Evolutionary conservation across 2,797 vertebrate genomes (phyloP), one percentile per base, ranked within the genome.

Genomic region (Lycodopsis pacificus): DNA sequence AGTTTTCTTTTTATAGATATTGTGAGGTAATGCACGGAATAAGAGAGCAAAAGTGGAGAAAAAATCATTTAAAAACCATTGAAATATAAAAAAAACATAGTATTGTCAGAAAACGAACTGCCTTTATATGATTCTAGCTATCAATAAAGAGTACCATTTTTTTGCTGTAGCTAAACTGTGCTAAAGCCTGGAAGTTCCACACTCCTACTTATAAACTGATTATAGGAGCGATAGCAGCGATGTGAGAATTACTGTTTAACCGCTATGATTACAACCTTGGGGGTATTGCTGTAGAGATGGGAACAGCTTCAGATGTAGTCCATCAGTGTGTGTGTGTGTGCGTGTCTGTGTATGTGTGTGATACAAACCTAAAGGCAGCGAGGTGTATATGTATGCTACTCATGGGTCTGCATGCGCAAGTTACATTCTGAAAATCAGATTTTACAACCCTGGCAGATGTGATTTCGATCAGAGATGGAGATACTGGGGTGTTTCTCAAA

Each of bases 161-260:
- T 30, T 75, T 72, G 65, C 17, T 66, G 70, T 49, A 62, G 56
- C 57, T 76, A 56, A 71, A 57, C 20, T 25, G 27, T 12, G 76
- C 53, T 49, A 4, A 8, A 81, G 76, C 84, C 80, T 77, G 40
- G 27, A 76, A 85, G 83, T 86, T 78, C 82, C 42, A 32, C 62
- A 59, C 62, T 65, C 20, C 56, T 91, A 90, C 91, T 93, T 91
- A 85, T 81, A 91, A 89, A 85, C 27, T 65, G 85, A 93, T 90
- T 73, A 78, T 63, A 34, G 42, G 11, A 49, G 48, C 70, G 84
- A 92, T 88, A 84, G 38, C 49, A 71, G 71, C 0, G 27, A 76
- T 83, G 58, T 53, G 79, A 77, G 40, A 81, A 87, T 84, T 72
- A 84, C 65, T 82, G 57, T 84, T 84, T 64, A 83, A 80, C 51